These are phyloP conservation scores for Hexactinellida sp. DNA, from an alignment of 37 sponge, comb jelly and placozoan genomes.

Conservation along the genomic window DNA sequence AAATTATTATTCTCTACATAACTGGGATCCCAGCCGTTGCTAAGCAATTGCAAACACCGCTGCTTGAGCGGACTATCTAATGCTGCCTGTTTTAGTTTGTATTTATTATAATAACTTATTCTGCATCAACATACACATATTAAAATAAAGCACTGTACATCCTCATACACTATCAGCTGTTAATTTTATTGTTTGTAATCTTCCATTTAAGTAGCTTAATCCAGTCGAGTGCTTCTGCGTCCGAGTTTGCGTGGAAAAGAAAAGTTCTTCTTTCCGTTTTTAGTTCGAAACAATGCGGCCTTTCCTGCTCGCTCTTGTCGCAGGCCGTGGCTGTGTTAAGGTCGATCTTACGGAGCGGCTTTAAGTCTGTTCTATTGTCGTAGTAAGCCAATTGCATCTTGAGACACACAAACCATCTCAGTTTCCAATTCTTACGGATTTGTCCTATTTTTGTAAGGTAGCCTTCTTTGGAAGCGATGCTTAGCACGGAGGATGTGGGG, in stretches of 20 bases:
- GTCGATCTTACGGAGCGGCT: neutral
- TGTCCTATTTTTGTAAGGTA: neutral
- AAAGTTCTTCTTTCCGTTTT: neutral
- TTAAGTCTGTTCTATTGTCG: neutral
- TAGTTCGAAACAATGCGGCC: neutral
- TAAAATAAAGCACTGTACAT: neutral
- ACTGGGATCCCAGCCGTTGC: neutral
- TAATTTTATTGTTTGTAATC: neutral
- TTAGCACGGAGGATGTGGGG: neutral
- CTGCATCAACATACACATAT: neutral
- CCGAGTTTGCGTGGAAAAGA: neutral
- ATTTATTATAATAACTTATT: neutral
- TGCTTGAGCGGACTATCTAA: too few relatives aligned
- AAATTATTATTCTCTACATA: neutral
- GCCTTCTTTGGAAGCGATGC: slow-evolving; percentile 1
- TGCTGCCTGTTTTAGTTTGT: neutral
- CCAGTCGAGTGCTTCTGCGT: neutral
- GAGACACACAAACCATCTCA: slow-evolving; percentile 1
- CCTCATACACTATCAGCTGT: neutral
- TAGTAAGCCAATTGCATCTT: slow-evolving; percentile 3
- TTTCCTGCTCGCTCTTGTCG: neutral
- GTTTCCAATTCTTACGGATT: neutral
- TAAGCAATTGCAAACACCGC: neutral
- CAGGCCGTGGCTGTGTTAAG: neutral
- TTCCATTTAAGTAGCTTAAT: neutral